phyloP scores from a whole-genome alignment of 2,113 vertebrate species.

The Pygoscelis adeliae region DNA sequence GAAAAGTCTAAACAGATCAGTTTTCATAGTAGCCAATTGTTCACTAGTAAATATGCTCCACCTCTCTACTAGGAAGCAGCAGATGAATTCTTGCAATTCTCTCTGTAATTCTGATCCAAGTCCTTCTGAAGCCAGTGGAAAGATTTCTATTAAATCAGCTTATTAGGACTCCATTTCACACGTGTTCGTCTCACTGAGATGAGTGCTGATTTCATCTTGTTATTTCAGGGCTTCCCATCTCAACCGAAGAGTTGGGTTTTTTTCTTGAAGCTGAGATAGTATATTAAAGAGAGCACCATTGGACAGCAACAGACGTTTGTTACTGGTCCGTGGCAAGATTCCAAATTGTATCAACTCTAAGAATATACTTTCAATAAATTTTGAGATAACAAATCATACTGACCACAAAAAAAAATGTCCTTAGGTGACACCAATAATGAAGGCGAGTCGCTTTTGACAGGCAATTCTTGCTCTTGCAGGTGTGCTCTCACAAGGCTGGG shows the following conservation, averaged over 20 bases:
- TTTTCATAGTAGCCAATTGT: not conserved
- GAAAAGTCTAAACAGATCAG: not conserved
- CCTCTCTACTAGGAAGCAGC: not conserved
- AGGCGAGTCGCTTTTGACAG: not conserved
- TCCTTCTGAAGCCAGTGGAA: not conserved
- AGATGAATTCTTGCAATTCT: constrained; percentile 31
- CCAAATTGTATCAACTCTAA: not conserved
- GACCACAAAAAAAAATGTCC: not conserved
- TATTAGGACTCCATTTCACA: not conserved
- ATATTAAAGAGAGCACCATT: not conserved
- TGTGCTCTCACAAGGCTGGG: constrained; percentile 46
- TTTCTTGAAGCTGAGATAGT: not conserved
- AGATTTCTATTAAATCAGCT: not conserved
- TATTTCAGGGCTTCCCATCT: not conserved
- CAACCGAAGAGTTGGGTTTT: not conserved
- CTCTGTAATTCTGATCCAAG: constrained; percentile 9
- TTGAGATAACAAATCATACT: not conserved
- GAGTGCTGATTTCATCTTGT: not conserved
- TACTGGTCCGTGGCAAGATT: not conserved
- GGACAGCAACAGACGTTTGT: not conserved
- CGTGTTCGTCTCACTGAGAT: not conserved
- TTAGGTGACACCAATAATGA: not conserved
- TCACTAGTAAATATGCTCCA: not conserved
- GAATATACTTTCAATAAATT: not conserved
- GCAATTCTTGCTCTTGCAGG: constrained; percentile 49